Conservation (phyloP, 2,797 vertebrate genomes). For the Poliocrania exsul region DNA sequence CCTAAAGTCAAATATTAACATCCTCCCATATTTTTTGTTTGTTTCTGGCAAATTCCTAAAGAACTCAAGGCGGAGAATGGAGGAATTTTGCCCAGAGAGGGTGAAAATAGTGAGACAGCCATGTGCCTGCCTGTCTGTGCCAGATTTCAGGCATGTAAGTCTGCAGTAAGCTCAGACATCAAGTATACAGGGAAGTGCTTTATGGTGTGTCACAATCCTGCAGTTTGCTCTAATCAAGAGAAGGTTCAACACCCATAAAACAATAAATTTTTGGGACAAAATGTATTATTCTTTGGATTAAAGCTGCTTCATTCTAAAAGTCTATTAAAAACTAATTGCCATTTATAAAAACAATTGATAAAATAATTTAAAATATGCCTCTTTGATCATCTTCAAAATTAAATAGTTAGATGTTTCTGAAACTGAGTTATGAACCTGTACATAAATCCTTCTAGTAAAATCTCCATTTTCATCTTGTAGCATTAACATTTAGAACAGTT, state of each 20-base stretch:
- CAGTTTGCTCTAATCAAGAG: background rate
- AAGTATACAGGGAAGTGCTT: background rate
- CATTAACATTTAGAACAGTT: background rate
- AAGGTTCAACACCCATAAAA: background rate
- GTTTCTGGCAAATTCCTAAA: background rate
- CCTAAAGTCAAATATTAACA: constrained; percentile 8
- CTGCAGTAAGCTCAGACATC: background rate
- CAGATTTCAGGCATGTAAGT: background rate
- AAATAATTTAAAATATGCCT: background rate
- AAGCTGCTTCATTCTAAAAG: background rate
- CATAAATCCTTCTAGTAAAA: background rate
- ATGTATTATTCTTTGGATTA: background rate
- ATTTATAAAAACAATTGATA: background rate
- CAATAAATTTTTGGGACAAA: background rate
- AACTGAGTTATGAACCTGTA: background rate
- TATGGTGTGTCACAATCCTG: background rate
- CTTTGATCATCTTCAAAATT: background rate
- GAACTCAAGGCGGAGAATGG: background rate
- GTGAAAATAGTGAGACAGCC: background rate
- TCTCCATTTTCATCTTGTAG: background rate
- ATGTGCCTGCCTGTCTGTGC: background rate
- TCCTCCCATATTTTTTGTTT: background rate
- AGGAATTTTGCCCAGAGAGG: background rate
- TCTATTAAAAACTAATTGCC: background rate
- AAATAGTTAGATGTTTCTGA: background rate